A percentile compares a stretch with the other conserved stretches of the same genome.
Conservation (phyloP, 2,113 vertebrate species). For the Aegithalos caudatus region DNA sequence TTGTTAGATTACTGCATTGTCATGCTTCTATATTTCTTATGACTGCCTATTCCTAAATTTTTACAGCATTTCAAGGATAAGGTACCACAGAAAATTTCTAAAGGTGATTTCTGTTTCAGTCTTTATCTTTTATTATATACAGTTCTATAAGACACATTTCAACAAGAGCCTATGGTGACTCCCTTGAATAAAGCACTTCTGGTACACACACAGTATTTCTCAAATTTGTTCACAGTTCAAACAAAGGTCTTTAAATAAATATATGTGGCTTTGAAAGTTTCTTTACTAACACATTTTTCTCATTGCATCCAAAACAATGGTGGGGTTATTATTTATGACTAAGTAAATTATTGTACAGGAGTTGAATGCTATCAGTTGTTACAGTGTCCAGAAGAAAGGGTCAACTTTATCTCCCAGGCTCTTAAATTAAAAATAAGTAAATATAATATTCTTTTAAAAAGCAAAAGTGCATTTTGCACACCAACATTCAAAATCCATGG, state of each 20-base stretch:
- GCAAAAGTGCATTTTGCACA: background rate
- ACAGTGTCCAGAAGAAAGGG: background rate
- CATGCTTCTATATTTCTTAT: background rate
- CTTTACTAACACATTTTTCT: background rate
- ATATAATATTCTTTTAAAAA: background rate
- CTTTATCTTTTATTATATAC: background rate
- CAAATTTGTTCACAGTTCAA: background rate
- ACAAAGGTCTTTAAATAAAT: background rate
- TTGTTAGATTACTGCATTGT: background rate
- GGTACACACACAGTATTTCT: background rate
- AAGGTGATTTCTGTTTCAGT: background rate
- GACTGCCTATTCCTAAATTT: background rate
- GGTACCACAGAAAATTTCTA: background rate
- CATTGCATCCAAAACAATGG: background rate
- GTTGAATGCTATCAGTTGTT: background rate
- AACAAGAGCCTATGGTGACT: accelerated
- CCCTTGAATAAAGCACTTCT: background rate
- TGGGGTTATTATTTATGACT: background rate
- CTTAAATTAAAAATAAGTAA: background rate
- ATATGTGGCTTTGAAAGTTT: background rate
- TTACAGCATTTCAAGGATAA: background rate
- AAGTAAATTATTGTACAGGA: background rate
- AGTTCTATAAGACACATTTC: background rate
- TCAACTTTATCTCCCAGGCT: background rate
- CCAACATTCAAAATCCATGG: background rate